Conservation (phyloP, 2,888 invertebrate species). For the Synanthedon formicaeformis region DNA sequence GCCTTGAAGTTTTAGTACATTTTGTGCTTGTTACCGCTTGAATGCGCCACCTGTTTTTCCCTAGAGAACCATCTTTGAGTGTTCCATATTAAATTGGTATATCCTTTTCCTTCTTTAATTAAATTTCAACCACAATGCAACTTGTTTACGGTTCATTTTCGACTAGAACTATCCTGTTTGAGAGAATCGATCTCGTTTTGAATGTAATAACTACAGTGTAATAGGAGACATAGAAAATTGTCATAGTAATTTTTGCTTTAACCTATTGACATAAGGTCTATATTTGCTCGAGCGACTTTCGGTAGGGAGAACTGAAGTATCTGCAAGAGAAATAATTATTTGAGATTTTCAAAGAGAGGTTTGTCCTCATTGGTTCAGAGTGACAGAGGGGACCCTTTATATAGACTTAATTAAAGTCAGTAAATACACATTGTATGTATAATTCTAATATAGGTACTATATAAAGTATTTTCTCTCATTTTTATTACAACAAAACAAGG, state of each 20-base stretch:
- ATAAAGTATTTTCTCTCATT: too few relatives aligned
- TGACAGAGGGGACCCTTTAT: background rate
- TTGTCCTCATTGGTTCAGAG: slow-evolving; percentile 12
- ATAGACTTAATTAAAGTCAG: background rate
- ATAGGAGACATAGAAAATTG: slow-evolving; percentile 15
- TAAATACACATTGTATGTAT: too few relatives aligned
- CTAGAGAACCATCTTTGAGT: slow-evolving; percentile 66
- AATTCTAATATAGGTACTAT: too few relatives aligned
- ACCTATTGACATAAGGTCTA: background rate
- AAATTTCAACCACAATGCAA: slow-evolving; percentile 15
- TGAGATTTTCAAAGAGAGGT: slow-evolving; percentile 31
- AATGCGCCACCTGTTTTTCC: slow-evolving; percentile 42
- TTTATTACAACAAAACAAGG: too few relatives aligned
- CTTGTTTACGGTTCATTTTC: slow-evolving; percentile 4
- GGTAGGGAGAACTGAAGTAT: slow-evolving; percentile 47
- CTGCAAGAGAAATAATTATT: slow-evolving; percentile 40
- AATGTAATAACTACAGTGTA: slow-evolving; percentile 17
- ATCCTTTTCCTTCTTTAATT: slow-evolving; percentile 26
- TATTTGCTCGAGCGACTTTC: slow-evolving; percentile 16
- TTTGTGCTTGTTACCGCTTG: slow-evolving; percentile 25
- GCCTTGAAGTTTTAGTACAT: background rate
- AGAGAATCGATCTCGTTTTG: slow-evolving; percentile 65
- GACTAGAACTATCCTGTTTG: slow-evolving; percentile 18
- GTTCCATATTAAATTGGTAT: slow-evolving; percentile 62
- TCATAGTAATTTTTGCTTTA: slow-evolving; percentile 5